Base-by-base conservation (phyloP, 2,888 invertebrate genomes). In the Drosophila tripunctata region DNA sequence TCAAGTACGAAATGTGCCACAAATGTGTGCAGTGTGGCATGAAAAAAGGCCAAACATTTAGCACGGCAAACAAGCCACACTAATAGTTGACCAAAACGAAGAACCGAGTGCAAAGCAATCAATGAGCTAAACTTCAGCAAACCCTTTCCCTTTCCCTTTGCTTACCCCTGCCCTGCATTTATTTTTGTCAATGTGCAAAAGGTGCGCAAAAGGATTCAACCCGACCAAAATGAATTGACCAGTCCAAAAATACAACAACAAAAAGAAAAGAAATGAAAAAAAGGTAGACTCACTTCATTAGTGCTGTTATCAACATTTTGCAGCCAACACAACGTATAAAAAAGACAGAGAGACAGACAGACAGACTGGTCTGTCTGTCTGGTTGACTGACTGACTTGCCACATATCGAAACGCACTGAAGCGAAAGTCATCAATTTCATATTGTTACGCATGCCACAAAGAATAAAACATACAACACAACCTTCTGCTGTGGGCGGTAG, bases 361-460 rank as follows among this genome's bases (percentile, higher is more conserved):
- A 50, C 12, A 41, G 10, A 27, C 62, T 31, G 51, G 62, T 43
- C 56, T 55, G 56, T n/a, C 41, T 67, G 66, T 30, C 48, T 67
- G 70, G 43, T 45, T 50, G 44, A 51, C 51, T 65, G 64, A 58
- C 54, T 65, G 67, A 61, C 75, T 75, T 58, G 75, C 73, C 74
- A 82, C 82, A 78, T 81, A 83, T 82, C 85, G 82, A 60, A 79
- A 75, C 75, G 80, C 75, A 84, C 75, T 70, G 77, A 70, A 77
- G 81, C 83, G 84, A 83, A 87, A 85, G 87, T 85, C 84, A 85
- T 85, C 84, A 85, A 85, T 87, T 87, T 85, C 84, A 85, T 85
- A 85, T 86, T 85, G 84, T 85, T 87, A 85, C 87, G 83, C 85
- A 84, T 85, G 77, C 85, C 82, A 72, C 83, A 74, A 72, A 70